A percentile compares a stretch with the other conserved stretches of the same genome.
These are phyloP conservation scores for Urophycis tenuis DNA, from an alignment of 2,797 vertebrate genomes.

Conservation along the genomic window DNA sequence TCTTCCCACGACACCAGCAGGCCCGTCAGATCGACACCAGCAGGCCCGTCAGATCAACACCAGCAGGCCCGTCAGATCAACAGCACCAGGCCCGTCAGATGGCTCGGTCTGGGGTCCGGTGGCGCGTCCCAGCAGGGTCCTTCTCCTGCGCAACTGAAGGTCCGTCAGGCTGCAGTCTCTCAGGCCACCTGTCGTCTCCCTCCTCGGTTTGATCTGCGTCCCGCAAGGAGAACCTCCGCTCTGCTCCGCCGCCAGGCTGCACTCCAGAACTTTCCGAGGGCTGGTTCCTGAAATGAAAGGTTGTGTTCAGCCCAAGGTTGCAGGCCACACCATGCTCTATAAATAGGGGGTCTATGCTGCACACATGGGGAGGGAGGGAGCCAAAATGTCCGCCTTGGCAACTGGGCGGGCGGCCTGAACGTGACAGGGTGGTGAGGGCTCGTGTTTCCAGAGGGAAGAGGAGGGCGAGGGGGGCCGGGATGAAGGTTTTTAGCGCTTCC, in stretches of 20 bases:
- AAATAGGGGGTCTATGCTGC: conserved; percentile 77
- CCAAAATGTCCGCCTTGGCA: conserved; percentile 51
- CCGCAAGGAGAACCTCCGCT: not conserved
- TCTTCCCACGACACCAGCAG: not conserved
- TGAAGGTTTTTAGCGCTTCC: conserved; percentile 54
- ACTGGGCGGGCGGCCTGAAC: conserved; percentile 8
- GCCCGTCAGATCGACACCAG: not conserved
- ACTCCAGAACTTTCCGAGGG: conserved; percentile 42
- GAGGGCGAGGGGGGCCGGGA: conserved; percentile 25
- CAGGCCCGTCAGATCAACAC: not conserved
- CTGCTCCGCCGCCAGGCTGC: not conserved
- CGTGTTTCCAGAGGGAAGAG: conserved; percentile 59
- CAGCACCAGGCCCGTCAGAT: not conserved
- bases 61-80: not conserved
- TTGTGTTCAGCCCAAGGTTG: conserved; percentile 57
- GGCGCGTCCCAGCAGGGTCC: not conserved
- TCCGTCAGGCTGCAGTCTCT: conserved; percentile 7
- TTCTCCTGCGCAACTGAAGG: not conserved
- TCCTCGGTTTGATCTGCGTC: not conserved
- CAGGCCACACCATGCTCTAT: conserved; percentile 65
- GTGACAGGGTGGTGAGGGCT: conserved; percentile 48
- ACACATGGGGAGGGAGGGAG: conserved; percentile 66
- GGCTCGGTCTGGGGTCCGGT: not conserved
- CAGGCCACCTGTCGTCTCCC: conserved; percentile 7
- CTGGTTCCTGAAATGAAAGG: conserved; percentile 59